Conservation (phyloP, 2,888 invertebrate species). For the Drosophila borealis region DNA sequence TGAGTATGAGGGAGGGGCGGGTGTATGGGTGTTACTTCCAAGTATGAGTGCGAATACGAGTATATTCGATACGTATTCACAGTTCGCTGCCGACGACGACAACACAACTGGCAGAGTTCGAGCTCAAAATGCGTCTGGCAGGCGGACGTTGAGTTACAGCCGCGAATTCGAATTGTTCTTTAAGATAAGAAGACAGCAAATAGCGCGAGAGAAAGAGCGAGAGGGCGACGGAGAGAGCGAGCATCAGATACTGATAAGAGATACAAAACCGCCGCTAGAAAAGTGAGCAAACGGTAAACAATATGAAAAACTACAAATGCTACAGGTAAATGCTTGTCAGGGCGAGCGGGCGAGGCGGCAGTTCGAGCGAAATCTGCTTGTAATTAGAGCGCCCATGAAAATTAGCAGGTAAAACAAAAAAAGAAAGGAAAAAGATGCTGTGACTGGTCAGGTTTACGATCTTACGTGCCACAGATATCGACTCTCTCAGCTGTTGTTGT, state of each 20-base stretch:
- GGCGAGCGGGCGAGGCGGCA: conserved; percentile 4
- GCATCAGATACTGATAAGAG: conserved; percentile 60
- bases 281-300: conserved; percentile 31
- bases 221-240: conserved; percentile 12
- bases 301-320: conserved; percentile 17
- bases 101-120: conserved; percentile 61
- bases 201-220: conserved; percentile 17
- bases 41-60: conserved; percentile 19
- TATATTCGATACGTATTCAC: conserved; percentile 12
- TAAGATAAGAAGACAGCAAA: conserved; percentile 65
- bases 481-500: conserved; percentile 28
- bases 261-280: conserved; percentile 14
- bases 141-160: conserved; percentile 50
- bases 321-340: conserved; percentile 31
- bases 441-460: conserved; percentile 25
- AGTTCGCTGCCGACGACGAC: conserved; percentile 38
- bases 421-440: conserved; percentile 15
- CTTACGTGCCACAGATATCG: conserved; percentile 21
- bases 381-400: conserved; percentile 66
- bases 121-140: conserved; percentile 65
- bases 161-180: conserved; percentile 61
- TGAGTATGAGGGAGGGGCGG: not conserved
- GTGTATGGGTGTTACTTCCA: not conserved
- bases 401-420: conserved; percentile 59
- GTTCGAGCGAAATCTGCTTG: conserved; percentile 1